Conservation (phyloP, 2,888 invertebrate species). For the Diloba caeruleocephala region DNA sequence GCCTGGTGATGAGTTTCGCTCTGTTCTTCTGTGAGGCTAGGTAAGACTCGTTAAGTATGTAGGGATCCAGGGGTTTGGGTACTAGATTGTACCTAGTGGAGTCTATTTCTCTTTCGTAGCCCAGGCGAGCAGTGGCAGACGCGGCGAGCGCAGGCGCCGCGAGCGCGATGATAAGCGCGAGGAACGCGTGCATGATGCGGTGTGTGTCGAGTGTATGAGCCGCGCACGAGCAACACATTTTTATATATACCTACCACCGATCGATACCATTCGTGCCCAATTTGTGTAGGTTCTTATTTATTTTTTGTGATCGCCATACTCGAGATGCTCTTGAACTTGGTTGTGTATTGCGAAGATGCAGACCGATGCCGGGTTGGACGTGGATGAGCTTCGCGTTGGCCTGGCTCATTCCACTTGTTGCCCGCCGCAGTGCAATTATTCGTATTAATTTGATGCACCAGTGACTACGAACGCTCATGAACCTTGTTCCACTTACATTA, state of each 20-base stretch:
- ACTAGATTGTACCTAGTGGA: conserved; percentile 75
- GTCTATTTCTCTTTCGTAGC: conserved; percentile 83
- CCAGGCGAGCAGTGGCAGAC: conserved; percentile 72
- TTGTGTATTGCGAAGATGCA: conserved; percentile 66
- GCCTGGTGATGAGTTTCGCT: conserved; percentile 80
- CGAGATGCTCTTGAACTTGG: conserved; percentile 82
- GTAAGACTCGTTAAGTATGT: conserved; percentile 74
- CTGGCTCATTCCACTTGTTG: conserved; percentile 35
- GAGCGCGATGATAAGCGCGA: conserved; percentile 76
- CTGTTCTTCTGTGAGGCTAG: conserved; percentile 76
- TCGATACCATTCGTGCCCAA: conserved; percentile 85
- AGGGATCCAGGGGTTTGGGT: conserved; percentile 72
- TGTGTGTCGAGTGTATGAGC: conserved; percentile 83
- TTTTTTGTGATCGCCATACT: conserved; percentile 72
- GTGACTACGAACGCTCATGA: conserved; percentile 80
- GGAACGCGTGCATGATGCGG: conserved; percentile 85
- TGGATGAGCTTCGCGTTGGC: conserved; percentile 43
- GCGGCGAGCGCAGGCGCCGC: conserved; percentile 68
- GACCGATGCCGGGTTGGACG: conserved; percentile 50
- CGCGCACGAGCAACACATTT: conserved; percentile 83
- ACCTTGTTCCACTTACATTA: conserved; percentile 87
- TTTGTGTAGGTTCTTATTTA: conserved; percentile 72
- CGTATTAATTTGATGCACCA: conserved; percentile 75
- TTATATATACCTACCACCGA: conserved; percentile 84
- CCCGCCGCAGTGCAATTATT: conserved; percentile 65